Percentiles rank a stretch among this genome's conserved stretches.
phyloP scores from a whole-genome alignment of 2,888 invertebrate species.

The Amaurobius ferox region DNA sequence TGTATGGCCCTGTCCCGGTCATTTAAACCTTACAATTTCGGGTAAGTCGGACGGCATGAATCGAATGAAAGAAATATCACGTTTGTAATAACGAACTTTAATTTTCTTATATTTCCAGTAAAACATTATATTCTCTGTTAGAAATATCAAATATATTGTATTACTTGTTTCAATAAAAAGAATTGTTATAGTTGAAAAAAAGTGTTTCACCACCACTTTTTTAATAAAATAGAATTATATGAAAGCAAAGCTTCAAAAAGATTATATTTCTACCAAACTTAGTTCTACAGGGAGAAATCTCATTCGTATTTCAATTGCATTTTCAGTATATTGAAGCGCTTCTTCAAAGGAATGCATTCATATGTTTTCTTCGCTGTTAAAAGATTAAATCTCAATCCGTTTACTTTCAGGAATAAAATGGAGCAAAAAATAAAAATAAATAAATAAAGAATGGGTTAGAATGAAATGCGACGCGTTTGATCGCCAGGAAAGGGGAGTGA shows the following conservation, averaged over 20 bases:
- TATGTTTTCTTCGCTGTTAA: constrained; percentile 1
- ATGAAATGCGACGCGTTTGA: not conserved
- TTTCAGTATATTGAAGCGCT: not conserved
- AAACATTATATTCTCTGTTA: no score
- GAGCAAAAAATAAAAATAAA: not conserved
- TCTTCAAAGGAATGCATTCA: not conserved
- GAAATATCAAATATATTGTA: no score
- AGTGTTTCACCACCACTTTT: not conserved
- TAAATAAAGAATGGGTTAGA: not conserved
- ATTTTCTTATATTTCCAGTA: no score
- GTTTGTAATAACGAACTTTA: no score
- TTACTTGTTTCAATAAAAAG: no score
- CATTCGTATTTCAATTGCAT: constrained; percentile 3
- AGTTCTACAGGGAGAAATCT: not conserved
- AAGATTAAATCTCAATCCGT: constrained; percentile 8
- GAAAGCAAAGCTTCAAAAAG: not conserved
- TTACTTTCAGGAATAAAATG: not conserved
- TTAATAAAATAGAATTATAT: not conserved
- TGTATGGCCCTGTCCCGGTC: no score
- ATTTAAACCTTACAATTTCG: no score
- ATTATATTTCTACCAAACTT: not conserved
- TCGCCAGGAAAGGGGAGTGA: not conserved
- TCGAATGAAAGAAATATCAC: no score
- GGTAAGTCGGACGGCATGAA: no score
- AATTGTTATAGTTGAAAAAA: no score